Base-by-base conservation (phyloP, 2,888 invertebrate genomes). In the Agriopis marginaria region DNA sequence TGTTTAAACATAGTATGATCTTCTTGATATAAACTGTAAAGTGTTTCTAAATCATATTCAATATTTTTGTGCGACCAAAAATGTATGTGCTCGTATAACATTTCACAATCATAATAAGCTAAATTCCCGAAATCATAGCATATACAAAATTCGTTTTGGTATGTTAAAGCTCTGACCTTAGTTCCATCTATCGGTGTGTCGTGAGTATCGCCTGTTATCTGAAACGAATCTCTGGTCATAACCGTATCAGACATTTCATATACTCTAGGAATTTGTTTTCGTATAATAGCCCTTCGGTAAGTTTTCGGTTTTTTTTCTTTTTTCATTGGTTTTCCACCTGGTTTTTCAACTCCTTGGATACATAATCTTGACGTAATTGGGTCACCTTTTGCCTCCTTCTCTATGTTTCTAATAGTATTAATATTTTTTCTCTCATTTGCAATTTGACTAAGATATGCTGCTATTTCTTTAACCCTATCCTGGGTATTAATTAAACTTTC, bases 261-360 rank as follows among this genome's bases (percentile, higher is more conserved):
- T 14, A 55, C 23, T 42, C 55, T 54, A 17, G 75, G 71, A 17
- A 62, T 63, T 53, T 50, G 49, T 71, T 70, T 75, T 40, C 51
- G 17, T 71, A 71, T 80, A 55, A 77, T 80, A 62, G 68, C 75
- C 63, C 78, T 83, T 72, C 73, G 70, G 76, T 90, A 91, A 9
- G 88, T 89, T 80, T 82, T 89, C 51, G 55, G 54, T 39, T 44
- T 23, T 23, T 54, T 51, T 68, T 67, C 42, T 39, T 53, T 47
- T 49, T 32, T 32, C 49, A 45, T 55, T n/a, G 17, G 60, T 11
- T 61, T 70, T 56, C 91, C 91, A 82, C 91, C 92, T 66, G 92
- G 91, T 74, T 90, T 90, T 82, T 91, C 91, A 10, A 89, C 89
- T 51, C 90, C 90, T 79, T 90, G 89, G 68, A 86, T 84, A 76